Conservation (phyloP, 1,140 invertebrate genomes). For the Episyrphus balteatus region DNA sequence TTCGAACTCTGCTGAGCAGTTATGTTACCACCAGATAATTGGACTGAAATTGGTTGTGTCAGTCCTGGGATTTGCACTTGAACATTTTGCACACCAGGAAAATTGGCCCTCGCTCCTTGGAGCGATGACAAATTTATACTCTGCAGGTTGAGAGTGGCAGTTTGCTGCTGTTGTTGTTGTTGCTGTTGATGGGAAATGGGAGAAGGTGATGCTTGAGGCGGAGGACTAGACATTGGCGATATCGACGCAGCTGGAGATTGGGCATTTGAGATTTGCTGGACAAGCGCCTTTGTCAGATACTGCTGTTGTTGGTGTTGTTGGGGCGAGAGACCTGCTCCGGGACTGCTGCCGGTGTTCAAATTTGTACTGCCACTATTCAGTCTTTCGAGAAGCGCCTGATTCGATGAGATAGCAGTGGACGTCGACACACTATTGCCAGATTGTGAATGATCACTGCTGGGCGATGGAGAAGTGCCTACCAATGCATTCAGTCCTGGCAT, state of each 20-base stretch:
- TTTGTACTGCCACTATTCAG: constrained; percentile 27
- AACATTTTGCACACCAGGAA: constrained; percentile 68
- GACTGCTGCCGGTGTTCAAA: constrained; percentile 17
- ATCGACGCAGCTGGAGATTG: constrained; percentile 34
- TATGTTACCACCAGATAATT: constrained; percentile 51
- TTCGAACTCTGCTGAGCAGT: constrained; percentile 38
- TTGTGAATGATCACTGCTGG: constrained; percentile 31
- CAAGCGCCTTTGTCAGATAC: constrained; percentile 28
- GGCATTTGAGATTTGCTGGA: constrained; percentile 3
- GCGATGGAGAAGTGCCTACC: constrained; percentile 25
- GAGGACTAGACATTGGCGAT: constrained; percentile 49
- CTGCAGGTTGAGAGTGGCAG: constrained; percentile 49
- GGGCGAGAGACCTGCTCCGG: constrained; percentile 27
- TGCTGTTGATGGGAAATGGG: constrained; percentile 16
- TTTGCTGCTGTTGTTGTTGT: constrained; percentile 22
- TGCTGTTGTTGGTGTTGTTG: constrained; percentile 19
- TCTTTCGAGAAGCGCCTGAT: constrained; percentile 28
- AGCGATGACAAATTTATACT: constrained; percentile 67
- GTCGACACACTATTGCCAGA: not conserved
- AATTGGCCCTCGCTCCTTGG: constrained; percentile 50
- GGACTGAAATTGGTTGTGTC: constrained; percentile 64
- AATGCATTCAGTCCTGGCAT: constrained; percentile 16
- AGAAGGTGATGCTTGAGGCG: constrained; percentile 44
- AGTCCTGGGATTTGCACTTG: constrained; percentile 67
- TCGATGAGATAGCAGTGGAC: constrained; percentile 1